These are phyloP conservation scores for Norana najaformis DNA, from an alignment of 2,888 invertebrate species.

Conservation along the genomic window DNA sequence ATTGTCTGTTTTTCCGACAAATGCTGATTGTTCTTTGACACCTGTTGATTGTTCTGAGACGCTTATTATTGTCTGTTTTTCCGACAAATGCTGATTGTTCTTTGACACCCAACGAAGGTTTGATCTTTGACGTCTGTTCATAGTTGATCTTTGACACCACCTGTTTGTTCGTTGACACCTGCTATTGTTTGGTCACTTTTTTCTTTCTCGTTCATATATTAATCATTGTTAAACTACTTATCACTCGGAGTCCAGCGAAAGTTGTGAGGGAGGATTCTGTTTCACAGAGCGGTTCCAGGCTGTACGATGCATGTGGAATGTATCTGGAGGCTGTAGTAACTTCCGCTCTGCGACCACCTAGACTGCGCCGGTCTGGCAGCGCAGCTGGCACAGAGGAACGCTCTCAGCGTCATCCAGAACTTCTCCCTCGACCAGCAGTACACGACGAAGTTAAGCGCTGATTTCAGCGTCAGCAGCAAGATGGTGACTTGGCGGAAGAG, in stretches of 20 bases:
- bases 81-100: neutral
- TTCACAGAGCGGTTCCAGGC: conserved; percentile 5
- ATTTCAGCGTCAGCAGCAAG: conserved; percentile 53
- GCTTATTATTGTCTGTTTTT: neutral
- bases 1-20: neutral
- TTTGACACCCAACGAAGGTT: too few relatives aligned
- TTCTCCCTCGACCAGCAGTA: conserved; percentile 62
- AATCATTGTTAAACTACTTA: neutral
- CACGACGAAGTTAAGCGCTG: conserved; percentile 58
- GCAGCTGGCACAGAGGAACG: conserved; percentile 54
- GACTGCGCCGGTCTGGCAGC: conserved; percentile 35
- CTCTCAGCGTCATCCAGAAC: conserved; percentile 59
- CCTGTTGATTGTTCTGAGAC: neutral
- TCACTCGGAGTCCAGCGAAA: neutral
- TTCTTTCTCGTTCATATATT: neutral
- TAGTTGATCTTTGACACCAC: neutral
- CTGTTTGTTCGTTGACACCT: too few relatives aligned
- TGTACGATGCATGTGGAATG: neutral
- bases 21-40: neutral
- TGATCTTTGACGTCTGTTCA: neutral
- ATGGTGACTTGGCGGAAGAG: conserved; percentile 43
- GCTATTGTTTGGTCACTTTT: neutral
- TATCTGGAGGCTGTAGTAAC: conserved; percentile 32
- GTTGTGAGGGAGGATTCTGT: neutral
- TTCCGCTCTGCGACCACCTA: conserved; percentile 43